phyloP scores from a whole-genome alignment of 1,140 invertebrate species.

The Hypsibius dujardini region DNA sequence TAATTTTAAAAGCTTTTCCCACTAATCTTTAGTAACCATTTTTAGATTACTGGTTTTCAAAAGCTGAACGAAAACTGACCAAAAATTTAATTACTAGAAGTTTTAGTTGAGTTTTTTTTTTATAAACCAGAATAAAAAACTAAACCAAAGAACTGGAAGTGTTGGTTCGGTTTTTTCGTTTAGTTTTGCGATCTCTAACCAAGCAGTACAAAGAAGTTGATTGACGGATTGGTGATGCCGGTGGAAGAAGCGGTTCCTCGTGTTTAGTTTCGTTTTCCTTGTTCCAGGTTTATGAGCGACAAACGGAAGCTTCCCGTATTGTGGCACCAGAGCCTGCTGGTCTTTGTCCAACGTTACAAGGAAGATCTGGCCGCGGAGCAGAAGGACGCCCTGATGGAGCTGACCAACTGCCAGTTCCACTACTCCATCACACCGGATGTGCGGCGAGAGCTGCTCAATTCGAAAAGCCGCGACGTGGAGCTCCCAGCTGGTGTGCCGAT shows the following conservation, averaged over 20 bases:
- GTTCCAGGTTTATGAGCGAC: conserved; percentile 61
- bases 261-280: background rate
- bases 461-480: conserved; percentile 52
- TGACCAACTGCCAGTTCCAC: conserved; percentile 60
- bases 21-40: no score
- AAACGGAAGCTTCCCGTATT: conserved; percentile 67
- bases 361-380: conserved; percentile 81
- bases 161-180: no score
- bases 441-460: conserved; percentile 58
- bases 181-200: no score
- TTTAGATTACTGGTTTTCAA: no score
- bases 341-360: conserved; percentile 88
- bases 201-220: no score
- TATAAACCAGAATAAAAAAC: no score
- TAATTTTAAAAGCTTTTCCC: no score
- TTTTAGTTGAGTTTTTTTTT: no score
- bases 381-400: conserved; percentile 58
- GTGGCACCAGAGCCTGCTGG: conserved; percentile 87
- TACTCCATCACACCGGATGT: conserved; percentile 64
- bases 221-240: no score
- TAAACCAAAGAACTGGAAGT: no score
- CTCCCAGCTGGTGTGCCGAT: background rate
- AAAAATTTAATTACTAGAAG: background rate
- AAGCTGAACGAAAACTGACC: no score
- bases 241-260: conserved; percentile 15